These are phyloP conservation scores for Caenorhabditis sp. DNA, from an alignment of 2,888 invertebrate species.

Conservation along the genomic window DNA sequence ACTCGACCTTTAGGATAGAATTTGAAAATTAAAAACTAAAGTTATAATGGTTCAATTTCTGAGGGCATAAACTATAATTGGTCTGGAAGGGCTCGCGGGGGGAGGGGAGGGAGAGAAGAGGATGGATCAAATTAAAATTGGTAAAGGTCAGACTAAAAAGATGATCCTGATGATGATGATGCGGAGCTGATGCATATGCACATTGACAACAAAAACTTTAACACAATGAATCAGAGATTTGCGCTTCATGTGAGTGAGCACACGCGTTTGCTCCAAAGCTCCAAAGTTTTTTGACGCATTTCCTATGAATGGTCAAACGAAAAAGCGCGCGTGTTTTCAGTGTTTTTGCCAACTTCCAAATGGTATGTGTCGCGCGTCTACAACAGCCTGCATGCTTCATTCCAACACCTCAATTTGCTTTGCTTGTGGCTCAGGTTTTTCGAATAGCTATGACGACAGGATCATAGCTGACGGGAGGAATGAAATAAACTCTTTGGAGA, in stretches of 20 bases:
- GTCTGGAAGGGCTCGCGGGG: no score
- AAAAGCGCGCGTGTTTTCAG: constrained; percentile 16
- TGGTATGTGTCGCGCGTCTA: not conserved
- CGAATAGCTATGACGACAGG: no score
- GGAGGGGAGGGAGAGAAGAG: no score
- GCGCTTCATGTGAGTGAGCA: not conserved
- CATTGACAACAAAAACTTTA: not conserved
- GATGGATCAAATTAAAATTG: not conserved
- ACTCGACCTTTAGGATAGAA: no score
- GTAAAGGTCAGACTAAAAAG: not conserved
- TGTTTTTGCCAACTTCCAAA: constrained; percentile 6
- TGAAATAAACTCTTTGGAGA: no score
- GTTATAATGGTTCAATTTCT: not conserved
- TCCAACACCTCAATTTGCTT: not conserved
- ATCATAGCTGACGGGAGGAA: no score
- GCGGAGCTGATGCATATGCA: no score
- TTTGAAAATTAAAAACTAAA: no score
- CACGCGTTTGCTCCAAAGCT: no score
- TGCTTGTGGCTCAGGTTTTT: not conserved
- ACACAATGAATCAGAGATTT: constrained; percentile 2
- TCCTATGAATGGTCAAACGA: not conserved
- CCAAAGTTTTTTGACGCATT: constrained; percentile 26
- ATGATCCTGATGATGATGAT: no score
- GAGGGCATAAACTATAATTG: not conserved
- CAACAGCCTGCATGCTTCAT: not conserved